Evolutionary conservation across 2,113 vertebrate genomes (phyloP), one percentile per base, ranked within the genome.

Genomic region (Mystacornis crossleyi): DNA sequence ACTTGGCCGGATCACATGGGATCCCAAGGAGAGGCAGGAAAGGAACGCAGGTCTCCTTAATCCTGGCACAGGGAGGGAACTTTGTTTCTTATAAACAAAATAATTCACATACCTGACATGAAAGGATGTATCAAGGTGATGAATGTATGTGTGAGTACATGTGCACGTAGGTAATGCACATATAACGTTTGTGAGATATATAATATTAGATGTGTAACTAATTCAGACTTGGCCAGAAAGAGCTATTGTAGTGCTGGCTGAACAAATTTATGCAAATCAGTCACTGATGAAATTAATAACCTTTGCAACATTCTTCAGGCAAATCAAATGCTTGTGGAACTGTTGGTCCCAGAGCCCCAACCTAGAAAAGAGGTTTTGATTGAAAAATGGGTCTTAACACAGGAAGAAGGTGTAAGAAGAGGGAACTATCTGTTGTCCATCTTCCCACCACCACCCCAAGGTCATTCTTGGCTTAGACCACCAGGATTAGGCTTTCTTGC

Each of bases 21-120:
- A 95, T 77, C 60, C 72, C 82, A 67, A 36, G n/a, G 71, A 96
- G 86, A 89, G 80, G 67, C 79, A 89, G 93, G 86, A 91, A 95
- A 91, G 71, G 70, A 92, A 92, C 2, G 2, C 64, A 92, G 21
- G 31, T 89, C 92, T 93, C 57, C 82, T 79, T 89, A 93, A 83
- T 84, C 82, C 80, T 94, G 90, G 88, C 82, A 71, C 75, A 45
- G 89, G 60, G 80, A 86, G 60, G 60, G 72, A 92, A 86, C 72
- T 90, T 86, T 78, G 82, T 92, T 94, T 89, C 90, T 94, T 64
- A 89, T 89, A 95, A 97, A 97, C 95, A 97, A 96, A 96, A 93
- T 96, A 94, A 86, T 93, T 96, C 82, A 0, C 90, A 93, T 96
- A 95, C 90, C 90, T 96, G 69, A 93, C 82, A 92, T 6, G 21